Conservation (phyloP, 2,797 vertebrate genomes). For the Apodemus agrarius region DNA sequence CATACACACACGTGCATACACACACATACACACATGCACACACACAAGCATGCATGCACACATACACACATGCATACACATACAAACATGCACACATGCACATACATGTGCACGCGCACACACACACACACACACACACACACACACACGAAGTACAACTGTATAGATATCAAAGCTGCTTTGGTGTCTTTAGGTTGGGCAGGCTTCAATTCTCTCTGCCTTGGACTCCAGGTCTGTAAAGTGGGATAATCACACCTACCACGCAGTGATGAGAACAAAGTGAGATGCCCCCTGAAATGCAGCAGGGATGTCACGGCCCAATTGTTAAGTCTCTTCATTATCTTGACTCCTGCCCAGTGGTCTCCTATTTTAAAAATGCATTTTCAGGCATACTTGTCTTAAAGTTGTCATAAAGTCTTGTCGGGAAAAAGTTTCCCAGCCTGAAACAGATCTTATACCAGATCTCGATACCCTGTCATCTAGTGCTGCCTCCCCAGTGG, state of each 20-base stretch:
- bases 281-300: neutral
- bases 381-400: neutral
- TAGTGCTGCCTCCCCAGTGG: neutral
- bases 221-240: conserved; percentile 13
- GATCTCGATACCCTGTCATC: neutral
- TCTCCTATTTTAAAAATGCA: neutral
- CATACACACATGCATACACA: neutral
- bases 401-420: neutral
- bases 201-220: neutral
- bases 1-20: neutral
- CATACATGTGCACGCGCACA: too few relatives aligned
- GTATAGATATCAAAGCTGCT: neutral
- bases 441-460: neutral
- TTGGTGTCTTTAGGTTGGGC: neutral
- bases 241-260: neutral
- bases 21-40: neutral
- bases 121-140: neutral
- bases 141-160: neutral
- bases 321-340: neutral
- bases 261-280: neutral
- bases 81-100: neutral
- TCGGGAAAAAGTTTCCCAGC: neutral
- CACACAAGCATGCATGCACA: too few relatives aligned
- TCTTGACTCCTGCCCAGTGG: neutral
- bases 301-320: neutral